phyloP scores from a whole-genome alignment of 2,888 invertebrate genomes.

The Lutraria lutraria region DNA sequence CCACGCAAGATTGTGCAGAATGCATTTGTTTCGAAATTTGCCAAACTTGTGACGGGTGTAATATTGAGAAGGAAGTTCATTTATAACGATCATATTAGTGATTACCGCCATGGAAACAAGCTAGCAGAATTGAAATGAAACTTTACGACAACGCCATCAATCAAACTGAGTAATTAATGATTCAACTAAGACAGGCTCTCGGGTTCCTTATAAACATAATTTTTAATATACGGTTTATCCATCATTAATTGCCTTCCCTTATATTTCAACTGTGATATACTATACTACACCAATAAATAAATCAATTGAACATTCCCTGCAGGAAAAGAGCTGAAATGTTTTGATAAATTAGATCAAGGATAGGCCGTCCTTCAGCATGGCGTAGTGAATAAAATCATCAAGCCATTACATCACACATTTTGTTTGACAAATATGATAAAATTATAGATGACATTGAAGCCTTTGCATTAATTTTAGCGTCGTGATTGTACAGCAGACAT shows the following conservation, averaged over 20 bases:
- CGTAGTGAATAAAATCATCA: too few relatives aligned
- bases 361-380: too few relatives aligned
- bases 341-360: too few relatives aligned
- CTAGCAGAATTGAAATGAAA: not conserved
- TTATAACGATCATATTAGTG: slow-evolving; percentile 28
- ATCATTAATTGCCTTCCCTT: not conserved
- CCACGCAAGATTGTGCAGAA: slow-evolving; percentile 39
- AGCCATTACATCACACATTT: too few relatives aligned
- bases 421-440: too few relatives aligned
- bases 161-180: slow-evolving; percentile 19
- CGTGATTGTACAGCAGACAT: too few relatives aligned
- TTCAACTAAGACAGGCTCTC: not conserved
- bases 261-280: not conserved
- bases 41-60: slow-evolving; percentile 39
- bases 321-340: too few relatives aligned
- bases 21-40: slow-evolving; percentile 40
- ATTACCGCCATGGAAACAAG: not conserved
- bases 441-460: too few relatives aligned
- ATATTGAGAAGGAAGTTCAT: slow-evolving; percentile 39
- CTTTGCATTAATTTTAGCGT: too few relatives aligned
- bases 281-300: too few relatives aligned
- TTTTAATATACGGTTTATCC: not conserved
- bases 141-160: slow-evolving; percentile 3
- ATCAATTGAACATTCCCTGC: too few relatives aligned
- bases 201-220: not conserved